These are phyloP conservation scores for Ianthella basta DNA, from an alignment of 37 sponge, comb jelly and placozoan species.

Conservation along the genomic window DNA sequence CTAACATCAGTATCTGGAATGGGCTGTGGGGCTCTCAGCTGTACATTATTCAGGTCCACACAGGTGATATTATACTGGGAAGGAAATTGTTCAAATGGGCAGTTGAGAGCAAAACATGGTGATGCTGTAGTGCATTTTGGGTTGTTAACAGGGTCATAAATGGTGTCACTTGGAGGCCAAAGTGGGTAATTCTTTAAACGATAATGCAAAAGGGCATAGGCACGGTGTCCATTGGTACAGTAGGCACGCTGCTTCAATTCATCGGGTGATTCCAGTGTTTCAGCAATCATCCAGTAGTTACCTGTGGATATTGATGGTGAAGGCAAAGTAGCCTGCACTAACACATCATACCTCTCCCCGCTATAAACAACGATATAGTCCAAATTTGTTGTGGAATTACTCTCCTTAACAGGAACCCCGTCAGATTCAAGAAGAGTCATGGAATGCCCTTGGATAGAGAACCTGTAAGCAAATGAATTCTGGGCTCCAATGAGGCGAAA, in stretches of 20 bases:
- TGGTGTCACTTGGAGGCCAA: background rate
- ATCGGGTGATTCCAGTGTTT: constrained; percentile 4
- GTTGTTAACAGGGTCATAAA: background rate
- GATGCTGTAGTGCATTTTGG: background rate
- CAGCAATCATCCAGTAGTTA: constrained; percentile 4
- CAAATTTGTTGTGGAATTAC: background rate
- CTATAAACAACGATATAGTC: background rate
- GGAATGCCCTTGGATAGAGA: background rate
- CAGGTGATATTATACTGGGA: background rate
- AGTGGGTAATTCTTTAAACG: background rate
- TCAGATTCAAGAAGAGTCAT: background rate
- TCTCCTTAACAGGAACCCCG: background rate
- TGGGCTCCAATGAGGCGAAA: background rate
- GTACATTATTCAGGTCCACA: background rate
- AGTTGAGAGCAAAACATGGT: background rate
- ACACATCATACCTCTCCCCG: background rate
- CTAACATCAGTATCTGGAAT: background rate
- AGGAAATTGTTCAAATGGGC: background rate
- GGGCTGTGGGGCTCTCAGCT: background rate
- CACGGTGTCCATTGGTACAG: constrained; percentile 3
- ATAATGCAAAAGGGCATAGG: background rate
- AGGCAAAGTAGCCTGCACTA: background rate
- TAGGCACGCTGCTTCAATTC: background rate
- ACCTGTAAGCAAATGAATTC: background rate
- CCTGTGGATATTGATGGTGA: background rate